phyloP scores from a whole-genome alignment of 2,888 invertebrate species.

The Pandemis corylana region DNA sequence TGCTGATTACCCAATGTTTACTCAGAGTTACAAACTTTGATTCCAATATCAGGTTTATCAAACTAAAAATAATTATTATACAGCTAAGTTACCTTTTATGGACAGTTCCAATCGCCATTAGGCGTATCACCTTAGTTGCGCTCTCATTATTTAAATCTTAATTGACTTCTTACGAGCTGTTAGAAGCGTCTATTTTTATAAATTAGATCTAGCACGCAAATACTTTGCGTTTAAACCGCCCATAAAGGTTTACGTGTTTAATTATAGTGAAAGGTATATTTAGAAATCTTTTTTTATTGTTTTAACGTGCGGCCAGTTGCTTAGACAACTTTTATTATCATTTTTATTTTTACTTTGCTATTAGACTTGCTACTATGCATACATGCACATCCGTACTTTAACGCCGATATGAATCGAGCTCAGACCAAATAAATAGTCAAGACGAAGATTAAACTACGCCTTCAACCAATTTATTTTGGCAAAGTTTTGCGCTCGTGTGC shows the following conservation, averaged over 20 bases:
- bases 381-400: too few species aligned
- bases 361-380: neutral
- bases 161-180: slow-evolving; percentile 79
- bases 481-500: too few species aligned
- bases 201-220: slow-evolving; percentile 80
- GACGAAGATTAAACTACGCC: too few species aligned
- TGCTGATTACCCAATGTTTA: too few species aligned
- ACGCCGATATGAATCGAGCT: too few species aligned
- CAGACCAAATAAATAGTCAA: too few species aligned
- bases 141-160: slow-evolving; percentile 74
- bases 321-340: neutral
- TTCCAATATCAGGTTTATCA: too few species aligned
- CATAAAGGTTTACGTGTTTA: slow-evolving; percentile 49
- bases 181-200: slow-evolving; percentile 74
- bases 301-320: slow-evolving; percentile 5
- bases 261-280: slow-evolving; percentile 35
- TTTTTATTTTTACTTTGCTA: too few species aligned
- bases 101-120: slow-evolving; percentile 44
- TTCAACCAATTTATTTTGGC: too few species aligned
- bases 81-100: neutral
- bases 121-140: slow-evolving; percentile 58
- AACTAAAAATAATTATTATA: too few species aligned
- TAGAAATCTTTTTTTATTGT: slow-evolving; percentile 8
- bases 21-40: too few species aligned
- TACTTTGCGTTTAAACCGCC: slow-evolving; percentile 54